Conservation (phyloP, 2,888 invertebrate species). For the Leuctra nigra region DNA sequence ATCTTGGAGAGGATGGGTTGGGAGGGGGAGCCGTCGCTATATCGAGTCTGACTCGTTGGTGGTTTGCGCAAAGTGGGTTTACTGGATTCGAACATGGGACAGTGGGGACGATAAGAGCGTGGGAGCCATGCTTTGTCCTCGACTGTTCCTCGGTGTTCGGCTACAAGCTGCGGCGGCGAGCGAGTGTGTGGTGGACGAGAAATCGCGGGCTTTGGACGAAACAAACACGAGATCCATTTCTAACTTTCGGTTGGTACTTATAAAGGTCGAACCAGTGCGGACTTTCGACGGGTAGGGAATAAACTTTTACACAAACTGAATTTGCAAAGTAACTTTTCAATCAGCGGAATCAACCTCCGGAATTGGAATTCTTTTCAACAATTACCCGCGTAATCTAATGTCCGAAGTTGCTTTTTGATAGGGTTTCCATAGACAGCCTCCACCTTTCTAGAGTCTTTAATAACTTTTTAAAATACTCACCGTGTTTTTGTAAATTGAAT, state of each 20-base stretch:
- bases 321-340: slow-evolving; percentile 7
- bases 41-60: slow-evolving; percentile 10
- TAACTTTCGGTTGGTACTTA: slow-evolving; percentile 7
- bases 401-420: background rate
- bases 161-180: background rate
- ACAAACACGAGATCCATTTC: slow-evolving; percentile 6
- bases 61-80: slow-evolving; percentile 11
- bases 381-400: background rate
- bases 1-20: slow-evolving; percentile 6
- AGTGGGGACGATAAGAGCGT: slow-evolving; percentile 3
- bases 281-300: no score
- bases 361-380: background rate
- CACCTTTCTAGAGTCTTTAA: background rate
- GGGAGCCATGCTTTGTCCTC: slow-evolving; percentile 8
- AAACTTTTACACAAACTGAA: background rate
- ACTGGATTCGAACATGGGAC: slow-evolving; percentile 9
- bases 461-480: slow-evolving; percentile 1
- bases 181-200: background rate
- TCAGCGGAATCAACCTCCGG: background rate
- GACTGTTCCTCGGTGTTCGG: background rate
- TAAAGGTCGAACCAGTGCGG: background rate
- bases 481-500: slow-evolving; percentile 14
- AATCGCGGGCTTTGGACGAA: background rate
- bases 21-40: slow-evolving; percentile 10
- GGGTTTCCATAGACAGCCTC: background rate